phyloP scores from a whole-genome alignment of 1,140 invertebrate species.

The Zaprionus davidi region DNA sequence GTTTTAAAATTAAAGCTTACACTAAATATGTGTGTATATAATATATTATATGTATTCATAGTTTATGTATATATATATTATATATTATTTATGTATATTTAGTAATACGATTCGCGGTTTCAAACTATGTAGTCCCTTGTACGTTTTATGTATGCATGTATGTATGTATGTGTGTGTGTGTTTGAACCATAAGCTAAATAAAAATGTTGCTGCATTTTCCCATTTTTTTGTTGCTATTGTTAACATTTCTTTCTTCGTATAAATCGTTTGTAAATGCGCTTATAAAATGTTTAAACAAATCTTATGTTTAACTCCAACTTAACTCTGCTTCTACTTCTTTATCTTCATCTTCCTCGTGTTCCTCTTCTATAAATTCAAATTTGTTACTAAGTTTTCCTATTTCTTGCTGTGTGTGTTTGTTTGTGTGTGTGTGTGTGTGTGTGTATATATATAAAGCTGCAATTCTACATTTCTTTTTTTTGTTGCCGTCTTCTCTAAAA shows the following conservation, averaged over 20 bases:
- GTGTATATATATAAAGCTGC: slow-evolving; percentile 63
- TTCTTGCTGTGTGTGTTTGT: slow-evolving; percentile 26
- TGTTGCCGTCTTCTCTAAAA: slow-evolving; percentile 59
- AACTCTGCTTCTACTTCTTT: slow-evolving; percentile 35
- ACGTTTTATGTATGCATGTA: slow-evolving; percentile 68
- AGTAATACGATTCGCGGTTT: slow-evolving; percentile 83
- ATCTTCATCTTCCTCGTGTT: slow-evolving; percentile 26
- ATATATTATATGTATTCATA: slow-evolving; percentile 58
- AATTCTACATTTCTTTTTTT: slow-evolving; percentile 54
- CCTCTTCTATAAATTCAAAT: slow-evolving; percentile 59
- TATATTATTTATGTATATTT: slow-evolving; percentile 67
- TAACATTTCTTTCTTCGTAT: slow-evolving; percentile 35
- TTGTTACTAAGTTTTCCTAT: slow-evolving; percentile 64
- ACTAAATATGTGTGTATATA: slow-evolving; percentile 46
- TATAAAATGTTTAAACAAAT: slow-evolving; percentile 57
- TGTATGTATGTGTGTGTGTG: slow-evolving; percentile 19
- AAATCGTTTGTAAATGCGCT: slow-evolving; percentile 62
- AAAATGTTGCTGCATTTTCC: slow-evolving; percentile 33
- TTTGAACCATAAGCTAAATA: slow-evolving; percentile 52
- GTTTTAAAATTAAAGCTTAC: slow-evolving; percentile 52
- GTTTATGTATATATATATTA: slow-evolving; percentile 40
- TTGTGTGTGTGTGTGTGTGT: slow-evolving; percentile 9
- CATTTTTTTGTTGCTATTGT: slow-evolving; percentile 13
- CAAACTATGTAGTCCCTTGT: slow-evolving; percentile 79
- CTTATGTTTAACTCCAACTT: slow-evolving; percentile 42